Percentiles rank a stretch among this genome's conserved stretches.
These are phyloP conservation scores for Leptonema lineaticorne DNA, from an alignment of 1,140 invertebrate genomes.

Conservation along the genomic window DNA sequence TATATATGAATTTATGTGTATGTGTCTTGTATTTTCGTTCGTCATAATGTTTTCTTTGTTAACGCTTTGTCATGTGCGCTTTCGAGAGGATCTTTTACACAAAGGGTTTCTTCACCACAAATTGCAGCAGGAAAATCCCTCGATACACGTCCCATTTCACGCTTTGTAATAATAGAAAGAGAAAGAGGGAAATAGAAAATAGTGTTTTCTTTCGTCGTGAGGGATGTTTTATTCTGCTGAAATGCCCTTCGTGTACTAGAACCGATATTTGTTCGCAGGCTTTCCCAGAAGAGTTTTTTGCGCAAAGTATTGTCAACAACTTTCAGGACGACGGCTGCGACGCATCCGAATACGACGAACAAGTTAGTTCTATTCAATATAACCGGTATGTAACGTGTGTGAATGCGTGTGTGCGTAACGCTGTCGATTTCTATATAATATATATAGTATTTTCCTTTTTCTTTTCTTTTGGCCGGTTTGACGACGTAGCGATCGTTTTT, in stretches of 20 bases:
- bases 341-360: conserved; percentile 31
- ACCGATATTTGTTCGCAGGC: conserved; percentile 41
- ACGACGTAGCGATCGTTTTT: too few relatives aligned
- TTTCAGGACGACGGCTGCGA: conserved; percentile 35
- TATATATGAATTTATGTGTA: not conserved
- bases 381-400: not conserved
- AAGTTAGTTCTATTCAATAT: conserved; percentile 37
- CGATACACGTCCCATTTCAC: not conserved
- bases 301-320: conserved; percentile 40
- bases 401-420: too few relatives aligned
- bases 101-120: conserved; percentile 10
- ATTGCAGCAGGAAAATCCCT: not conserved
- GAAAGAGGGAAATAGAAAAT: not conserved
- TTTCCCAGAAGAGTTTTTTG: conserved; percentile 39
- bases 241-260: conserved; percentile 32
- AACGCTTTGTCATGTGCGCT: conserved; percentile 26
- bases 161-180: not conserved
- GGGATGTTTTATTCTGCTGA: conserved; percentile 43
- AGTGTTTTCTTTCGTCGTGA: conserved; percentile 19
- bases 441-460: too few relatives aligned
- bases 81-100: conserved; percentile 16
- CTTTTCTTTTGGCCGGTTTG: too few relatives aligned
- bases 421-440: too few relatives aligned
- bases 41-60: conserved; percentile 3
- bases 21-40: conserved; percentile 11